These are phyloP conservation scores for human (Homo sapiens) DNA, from an alignment of 2,113 vertebrate genomes.

Conservation along the genomic window DNA sequence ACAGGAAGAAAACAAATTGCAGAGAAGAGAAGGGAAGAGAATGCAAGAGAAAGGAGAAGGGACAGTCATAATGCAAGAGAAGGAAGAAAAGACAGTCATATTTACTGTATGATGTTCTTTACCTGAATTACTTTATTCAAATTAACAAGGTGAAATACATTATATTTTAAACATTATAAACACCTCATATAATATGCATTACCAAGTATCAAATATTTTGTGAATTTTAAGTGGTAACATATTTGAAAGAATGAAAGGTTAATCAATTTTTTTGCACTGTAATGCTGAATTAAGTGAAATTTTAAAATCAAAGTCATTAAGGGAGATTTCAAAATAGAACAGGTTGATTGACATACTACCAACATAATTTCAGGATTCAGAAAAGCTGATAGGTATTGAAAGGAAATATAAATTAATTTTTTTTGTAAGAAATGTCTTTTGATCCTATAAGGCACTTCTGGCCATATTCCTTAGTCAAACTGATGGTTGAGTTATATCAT, in stretches of 20 bases:
- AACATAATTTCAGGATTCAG: slow-evolving; percentile 73
- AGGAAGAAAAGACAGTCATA: background rate
- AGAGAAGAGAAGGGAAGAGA: background rate
- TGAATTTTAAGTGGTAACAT: slow-evolving; percentile 59
- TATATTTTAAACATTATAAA: slow-evolving; percentile 51
- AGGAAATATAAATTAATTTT: slow-evolving; percentile 45
- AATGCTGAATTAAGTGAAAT: slow-evolving; percentile 69
- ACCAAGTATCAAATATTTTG: slow-evolving; percentile 41
- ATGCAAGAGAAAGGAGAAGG: background rate
- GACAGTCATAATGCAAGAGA: background rate
- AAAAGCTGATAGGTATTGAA: slow-evolving; percentile 59
- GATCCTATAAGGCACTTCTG: slow-evolving; percentile 53
- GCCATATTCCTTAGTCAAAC: slow-evolving; percentile 22
- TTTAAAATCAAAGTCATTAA: slow-evolving; percentile 70
- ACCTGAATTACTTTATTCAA: background rate
- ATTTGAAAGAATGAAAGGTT: slow-evolving; percentile 63
- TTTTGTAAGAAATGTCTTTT: slow-evolving; percentile 60
- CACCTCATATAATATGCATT: slow-evolving; percentile 42
- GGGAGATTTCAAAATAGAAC: slow-evolving; percentile 70
- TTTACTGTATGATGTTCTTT: background rate
- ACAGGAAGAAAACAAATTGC: background rate
- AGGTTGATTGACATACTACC: slow-evolving; percentile 64
- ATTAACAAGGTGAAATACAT: slow-evolving; percentile 11
- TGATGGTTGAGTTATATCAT: slow-evolving; percentile 74
- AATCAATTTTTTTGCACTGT: slow-evolving; percentile 74